phyloP scores from a whole-genome alignment of 92 coral and sea anemone genomes.

The Porites rus region DNA sequence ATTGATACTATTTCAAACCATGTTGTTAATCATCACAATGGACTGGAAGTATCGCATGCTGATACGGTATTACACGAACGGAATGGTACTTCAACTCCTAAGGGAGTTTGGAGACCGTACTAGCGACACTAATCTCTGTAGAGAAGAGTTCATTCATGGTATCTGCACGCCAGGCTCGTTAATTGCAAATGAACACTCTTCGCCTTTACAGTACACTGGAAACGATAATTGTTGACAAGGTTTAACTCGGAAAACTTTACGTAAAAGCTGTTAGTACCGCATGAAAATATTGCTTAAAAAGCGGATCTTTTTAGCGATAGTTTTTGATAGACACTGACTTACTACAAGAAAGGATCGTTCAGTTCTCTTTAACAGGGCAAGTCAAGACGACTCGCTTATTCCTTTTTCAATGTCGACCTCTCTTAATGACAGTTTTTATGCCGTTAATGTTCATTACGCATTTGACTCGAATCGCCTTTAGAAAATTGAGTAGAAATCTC shows the following conservation, averaged over 20 bases:
- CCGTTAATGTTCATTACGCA: conserved; percentile 4
- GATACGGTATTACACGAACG: conserved; percentile 78
- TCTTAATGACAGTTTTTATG: background rate
- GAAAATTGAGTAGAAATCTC: background rate
- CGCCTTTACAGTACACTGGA: background rate
- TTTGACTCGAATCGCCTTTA: conserved; percentile 28
- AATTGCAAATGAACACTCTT: conserved; percentile 11
- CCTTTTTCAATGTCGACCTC: conserved; percentile 22
- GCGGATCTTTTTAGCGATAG: too few relatives aligned
- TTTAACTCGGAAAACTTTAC: background rate
- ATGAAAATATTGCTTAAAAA: background rate
- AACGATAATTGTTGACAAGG: background rate
- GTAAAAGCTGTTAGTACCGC: background rate
- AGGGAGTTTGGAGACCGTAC: conserved; percentile 94
- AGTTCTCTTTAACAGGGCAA: background rate
- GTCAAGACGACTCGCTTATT: conserved; percentile 15
- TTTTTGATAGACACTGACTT: background rate
- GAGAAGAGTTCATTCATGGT: background rate
- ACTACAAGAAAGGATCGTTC: background rate
- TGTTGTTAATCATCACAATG: conserved; percentile 74
- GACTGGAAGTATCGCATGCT: conserved; percentile 73
- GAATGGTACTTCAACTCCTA: conserved; percentile 84
- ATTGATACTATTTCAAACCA: conserved; percentile 77
- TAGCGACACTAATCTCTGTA: conserved; percentile 9
- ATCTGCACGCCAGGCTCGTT: background rate